phyloP scores from a whole-genome alignment of 2,113 vertebrate genomes.

The Ictidomys tridecemlineatus region DNA sequence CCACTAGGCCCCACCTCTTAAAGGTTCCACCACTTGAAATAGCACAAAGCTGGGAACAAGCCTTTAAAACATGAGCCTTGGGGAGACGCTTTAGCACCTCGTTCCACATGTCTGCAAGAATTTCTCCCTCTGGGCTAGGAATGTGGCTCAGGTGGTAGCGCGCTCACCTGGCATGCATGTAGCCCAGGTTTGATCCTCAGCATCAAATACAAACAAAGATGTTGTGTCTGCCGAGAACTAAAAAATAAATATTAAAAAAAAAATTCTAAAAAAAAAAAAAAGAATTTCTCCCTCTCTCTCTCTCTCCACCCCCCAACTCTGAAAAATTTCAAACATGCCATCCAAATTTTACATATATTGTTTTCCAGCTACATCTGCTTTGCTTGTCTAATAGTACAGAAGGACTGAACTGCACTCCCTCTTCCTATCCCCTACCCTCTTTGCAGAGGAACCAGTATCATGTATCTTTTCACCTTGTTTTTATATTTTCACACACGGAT shows the following conservation, averaged over 20 bases:
- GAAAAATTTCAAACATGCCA: background rate
- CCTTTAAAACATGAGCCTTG: too few species aligned
- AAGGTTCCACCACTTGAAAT: background rate
- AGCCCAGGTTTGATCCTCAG: too few species aligned
- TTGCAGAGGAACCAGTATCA: background rate
- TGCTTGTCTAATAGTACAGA: background rate
- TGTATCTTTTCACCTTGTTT: background rate
- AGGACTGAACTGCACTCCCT: background rate
- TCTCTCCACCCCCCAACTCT: background rate
- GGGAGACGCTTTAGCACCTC: background rate
- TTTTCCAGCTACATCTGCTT: too few species aligned
- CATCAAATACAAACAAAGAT: too few species aligned
- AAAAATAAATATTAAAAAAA: too few species aligned
- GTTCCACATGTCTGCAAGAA: background rate
- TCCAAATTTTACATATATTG: background rate
- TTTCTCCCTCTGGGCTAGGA: background rate
- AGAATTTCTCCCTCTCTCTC: too few species aligned
- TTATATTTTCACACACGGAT: background rate
- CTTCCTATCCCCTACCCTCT: fast-evolving
- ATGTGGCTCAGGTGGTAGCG: too few species aligned
- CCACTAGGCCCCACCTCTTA: background rate
- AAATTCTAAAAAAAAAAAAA: too few species aligned
- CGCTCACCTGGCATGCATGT: too few species aligned
- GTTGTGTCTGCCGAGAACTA: too few species aligned
- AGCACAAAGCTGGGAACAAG: background rate